Percentiles rank a stretch among this genome's conserved stretches.
phyloP scores from a whole-genome alignment of 1,140 invertebrate genomes.

The Trialeurodes vaporariorum region DNA sequence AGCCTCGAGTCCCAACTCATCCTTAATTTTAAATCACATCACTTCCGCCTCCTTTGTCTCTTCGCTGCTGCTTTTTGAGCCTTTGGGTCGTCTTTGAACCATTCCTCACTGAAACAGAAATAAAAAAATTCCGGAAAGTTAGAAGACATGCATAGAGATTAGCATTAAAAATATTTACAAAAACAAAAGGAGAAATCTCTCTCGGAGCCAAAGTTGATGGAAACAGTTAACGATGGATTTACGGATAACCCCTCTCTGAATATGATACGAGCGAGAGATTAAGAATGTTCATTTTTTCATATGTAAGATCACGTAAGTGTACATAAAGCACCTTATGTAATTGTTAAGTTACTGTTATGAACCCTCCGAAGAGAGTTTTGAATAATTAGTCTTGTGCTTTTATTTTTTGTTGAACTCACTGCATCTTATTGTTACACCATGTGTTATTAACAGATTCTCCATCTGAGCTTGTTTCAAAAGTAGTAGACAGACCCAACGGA shows the following conservation, averaged over 20 bases:
- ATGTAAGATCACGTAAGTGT: too few species aligned
- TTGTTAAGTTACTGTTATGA: too few species aligned
- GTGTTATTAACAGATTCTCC: too few species aligned
- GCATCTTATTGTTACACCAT: too few species aligned
- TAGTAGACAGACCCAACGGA: too few species aligned
- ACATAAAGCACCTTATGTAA: too few species aligned
- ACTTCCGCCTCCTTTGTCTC: slow-evolving; percentile 9
- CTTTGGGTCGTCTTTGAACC: slow-evolving; percentile 60
- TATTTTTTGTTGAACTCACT: too few species aligned
- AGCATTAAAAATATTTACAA: neutral
- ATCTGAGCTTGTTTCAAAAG: too few species aligned
- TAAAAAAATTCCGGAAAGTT: slow-evolving; percentile 16
- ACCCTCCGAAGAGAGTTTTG: too few species aligned
- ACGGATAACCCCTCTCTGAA: neutral
- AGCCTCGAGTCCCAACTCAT: neutral
- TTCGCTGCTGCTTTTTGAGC: slow-evolving; percentile 14
- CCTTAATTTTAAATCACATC: slow-evolving; percentile 5
- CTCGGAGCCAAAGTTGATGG: neutral
- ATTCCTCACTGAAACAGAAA: slow-evolving; percentile 57
- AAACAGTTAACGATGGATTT: neutral
- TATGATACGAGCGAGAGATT: neutral
- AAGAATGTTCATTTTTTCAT: too few species aligned
- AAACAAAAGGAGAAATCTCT: neutral
- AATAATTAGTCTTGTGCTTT: too few species aligned
- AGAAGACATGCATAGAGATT: too few species aligned